Percentiles rank a stretch among this genome's conserved stretches.
These are phyloP conservation scores for Acrocephalus scirpaceus DNA, from an alignment of 2,797 vertebrate genomes.

Conservation along the genomic window DNA sequence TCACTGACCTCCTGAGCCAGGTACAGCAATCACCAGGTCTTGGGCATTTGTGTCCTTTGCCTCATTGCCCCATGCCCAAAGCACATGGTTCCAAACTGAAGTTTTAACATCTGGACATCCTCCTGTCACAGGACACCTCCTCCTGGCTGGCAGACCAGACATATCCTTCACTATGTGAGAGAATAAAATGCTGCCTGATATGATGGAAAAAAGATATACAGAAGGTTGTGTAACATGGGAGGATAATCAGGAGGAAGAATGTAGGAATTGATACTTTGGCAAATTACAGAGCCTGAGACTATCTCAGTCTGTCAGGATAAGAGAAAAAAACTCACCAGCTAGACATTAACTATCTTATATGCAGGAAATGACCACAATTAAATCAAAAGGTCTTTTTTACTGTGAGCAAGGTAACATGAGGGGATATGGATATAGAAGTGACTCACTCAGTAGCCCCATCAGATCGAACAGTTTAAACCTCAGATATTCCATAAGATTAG, in stretches of 20 bases:
- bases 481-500: background rate
- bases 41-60: background rate
- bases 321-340: background rate
- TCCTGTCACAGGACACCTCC: background rate
- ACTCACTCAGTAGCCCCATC: background rate
- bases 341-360: background rate
- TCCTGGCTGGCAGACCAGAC: background rate
- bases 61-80: background rate
- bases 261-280: background rate
- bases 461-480: slow-evolving; percentile 41
- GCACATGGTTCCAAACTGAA: background rate
- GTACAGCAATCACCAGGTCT: background rate
- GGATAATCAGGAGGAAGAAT: background rate
- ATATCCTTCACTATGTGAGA: background rate
- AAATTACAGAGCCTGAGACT: background rate
- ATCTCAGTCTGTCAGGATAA: background rate
- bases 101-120: background rate
- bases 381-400: background rate
- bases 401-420: background rate
- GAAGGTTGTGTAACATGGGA: background rate
- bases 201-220: background rate
- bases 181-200: background rate
- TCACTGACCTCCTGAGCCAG: background rate
- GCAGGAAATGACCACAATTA: background rate
- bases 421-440: background rate